Conservation (phyloP, 2,797 vertebrate genomes). For the Crypturellus tataupa region DNA sequence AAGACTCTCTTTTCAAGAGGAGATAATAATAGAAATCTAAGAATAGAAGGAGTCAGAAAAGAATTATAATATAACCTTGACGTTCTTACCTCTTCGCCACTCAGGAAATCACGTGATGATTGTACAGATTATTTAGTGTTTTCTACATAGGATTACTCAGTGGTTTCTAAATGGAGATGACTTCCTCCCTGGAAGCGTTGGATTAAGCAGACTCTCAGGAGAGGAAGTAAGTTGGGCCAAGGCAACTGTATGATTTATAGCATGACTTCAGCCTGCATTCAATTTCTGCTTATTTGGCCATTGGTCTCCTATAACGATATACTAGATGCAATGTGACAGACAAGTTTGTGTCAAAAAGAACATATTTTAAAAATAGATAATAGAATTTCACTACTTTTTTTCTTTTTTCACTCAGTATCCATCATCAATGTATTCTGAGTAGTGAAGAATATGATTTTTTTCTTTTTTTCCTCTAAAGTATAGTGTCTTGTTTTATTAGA, state of each 20-base stretch:
- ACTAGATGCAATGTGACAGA: not conserved
- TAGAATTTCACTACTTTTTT: not conserved
- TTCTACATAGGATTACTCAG: not conserved
- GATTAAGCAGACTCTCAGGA: not conserved
- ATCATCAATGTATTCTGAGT: not conserved
- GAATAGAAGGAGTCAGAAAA: conserved; percentile 36
- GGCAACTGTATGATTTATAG: not conserved
- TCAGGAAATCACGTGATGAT: not conserved
- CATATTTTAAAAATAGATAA: not conserved
- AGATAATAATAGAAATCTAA: conserved; percentile 41
- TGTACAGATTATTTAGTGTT: not conserved
- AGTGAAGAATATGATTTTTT: not conserved
- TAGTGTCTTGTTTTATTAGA: not conserved
- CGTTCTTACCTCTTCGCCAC: not conserved
- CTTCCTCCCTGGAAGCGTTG: not conserved
- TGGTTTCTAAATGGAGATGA: not conserved
- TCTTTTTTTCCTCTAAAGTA: not conserved
- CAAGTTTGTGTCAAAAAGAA: not conserved
- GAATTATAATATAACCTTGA: conserved; percentile 39
- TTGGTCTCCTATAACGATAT: not conserved
- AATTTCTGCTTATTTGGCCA: not conserved
- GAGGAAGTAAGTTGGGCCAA: not conserved
- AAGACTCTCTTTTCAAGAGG: conserved; percentile 12
- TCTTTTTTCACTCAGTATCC: not conserved
- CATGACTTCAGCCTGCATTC: not conserved